Evolutionary conservation across 2,797 vertebrate genomes (phyloP).

Genomic region (Lates japonicus): DNA sequence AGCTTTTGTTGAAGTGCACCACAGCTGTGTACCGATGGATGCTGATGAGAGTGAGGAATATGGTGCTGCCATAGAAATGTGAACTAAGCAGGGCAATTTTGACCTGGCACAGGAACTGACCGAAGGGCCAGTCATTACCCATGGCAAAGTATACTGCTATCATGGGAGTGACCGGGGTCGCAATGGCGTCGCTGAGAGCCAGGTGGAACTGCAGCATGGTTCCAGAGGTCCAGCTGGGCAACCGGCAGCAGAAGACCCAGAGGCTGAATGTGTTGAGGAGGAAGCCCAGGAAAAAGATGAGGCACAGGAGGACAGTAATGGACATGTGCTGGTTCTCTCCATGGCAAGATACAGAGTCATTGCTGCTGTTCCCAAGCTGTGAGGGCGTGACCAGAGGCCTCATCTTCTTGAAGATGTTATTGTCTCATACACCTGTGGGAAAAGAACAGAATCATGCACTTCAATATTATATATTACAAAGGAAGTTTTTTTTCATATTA

Average conservation of each 20-base stretch:
- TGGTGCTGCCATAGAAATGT: slow-evolving; percentile 82
- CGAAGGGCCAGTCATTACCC: slow-evolving; percentile 76
- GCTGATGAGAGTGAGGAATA: slow-evolving; percentile 86
- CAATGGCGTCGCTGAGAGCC: slow-evolving; percentile 80
- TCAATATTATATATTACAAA: too few relatives aligned
- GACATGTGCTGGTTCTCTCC: slow-evolving; percentile 43
- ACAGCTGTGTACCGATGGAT: slow-evolving; percentile 79
- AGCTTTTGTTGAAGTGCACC: slow-evolving; percentile 73
- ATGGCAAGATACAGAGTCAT: slow-evolving; percentile 37
- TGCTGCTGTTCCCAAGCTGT: slow-evolving; percentile 40
- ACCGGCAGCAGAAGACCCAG: slow-evolving; percentile 83
- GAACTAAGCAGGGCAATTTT: slow-evolving; percentile 77
- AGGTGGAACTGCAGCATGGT: slow-evolving; percentile 85
- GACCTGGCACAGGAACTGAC: slow-evolving; percentile 77
- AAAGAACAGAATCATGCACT: background rate
- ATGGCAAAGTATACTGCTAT: slow-evolving; percentile 75
- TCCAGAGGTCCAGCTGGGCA: slow-evolving; percentile 80
- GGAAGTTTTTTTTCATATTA: too few relatives aligned
- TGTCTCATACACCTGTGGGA: slow-evolving; percentile 6
- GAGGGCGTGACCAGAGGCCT: background rate
- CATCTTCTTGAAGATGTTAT: background rate
- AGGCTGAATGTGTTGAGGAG: slow-evolving; percentile 77
- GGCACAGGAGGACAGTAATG: slow-evolving; percentile 68
- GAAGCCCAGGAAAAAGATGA: slow-evolving; percentile 78
- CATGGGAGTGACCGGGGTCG: slow-evolving; percentile 76